Evolutionary conservation across 2,113 vertebrate genomes (phyloP).

Genomic region (Anguilla rostrata): DNA sequence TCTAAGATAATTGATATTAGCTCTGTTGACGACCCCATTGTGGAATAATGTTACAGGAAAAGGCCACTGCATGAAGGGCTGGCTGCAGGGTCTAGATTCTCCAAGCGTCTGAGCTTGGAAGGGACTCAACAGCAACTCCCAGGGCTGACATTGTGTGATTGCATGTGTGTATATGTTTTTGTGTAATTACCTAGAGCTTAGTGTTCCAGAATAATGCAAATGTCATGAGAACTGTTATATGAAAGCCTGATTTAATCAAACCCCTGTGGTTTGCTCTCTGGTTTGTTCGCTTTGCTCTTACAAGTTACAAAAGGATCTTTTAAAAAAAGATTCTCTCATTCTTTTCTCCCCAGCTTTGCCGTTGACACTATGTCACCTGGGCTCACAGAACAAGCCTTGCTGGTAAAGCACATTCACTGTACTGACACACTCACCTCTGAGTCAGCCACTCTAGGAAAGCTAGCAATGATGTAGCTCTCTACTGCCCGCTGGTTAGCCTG

Average conservation of each 20-base stretch:
- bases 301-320: background rate
- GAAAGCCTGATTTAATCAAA: background rate
- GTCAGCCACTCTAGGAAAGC: too few species aligned
- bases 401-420: too few species aligned
- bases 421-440: too few species aligned
- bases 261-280: background rate
- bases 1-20: background rate
- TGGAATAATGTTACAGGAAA: background rate
- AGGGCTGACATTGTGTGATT: background rate
- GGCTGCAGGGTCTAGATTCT: background rate
- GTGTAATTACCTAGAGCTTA: background rate
- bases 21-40: constrained; percentile 5
- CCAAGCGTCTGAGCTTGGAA: background rate
- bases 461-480: too few species aligned
- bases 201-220: background rate
- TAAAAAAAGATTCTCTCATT: too few species aligned
- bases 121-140: background rate
- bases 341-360: background rate
- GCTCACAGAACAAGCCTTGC: too few species aligned
- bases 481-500: too few species aligned
- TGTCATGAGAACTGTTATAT: background rate
- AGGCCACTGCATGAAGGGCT: background rate
- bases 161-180: background rate
- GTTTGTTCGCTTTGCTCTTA: background rate
- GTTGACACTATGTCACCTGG: background rate